These are phyloP conservation scores for Oopsacas minuta DNA, from an alignment of 37 sponge, comb jelly and placozoan species.

Conservation along the genomic window DNA sequence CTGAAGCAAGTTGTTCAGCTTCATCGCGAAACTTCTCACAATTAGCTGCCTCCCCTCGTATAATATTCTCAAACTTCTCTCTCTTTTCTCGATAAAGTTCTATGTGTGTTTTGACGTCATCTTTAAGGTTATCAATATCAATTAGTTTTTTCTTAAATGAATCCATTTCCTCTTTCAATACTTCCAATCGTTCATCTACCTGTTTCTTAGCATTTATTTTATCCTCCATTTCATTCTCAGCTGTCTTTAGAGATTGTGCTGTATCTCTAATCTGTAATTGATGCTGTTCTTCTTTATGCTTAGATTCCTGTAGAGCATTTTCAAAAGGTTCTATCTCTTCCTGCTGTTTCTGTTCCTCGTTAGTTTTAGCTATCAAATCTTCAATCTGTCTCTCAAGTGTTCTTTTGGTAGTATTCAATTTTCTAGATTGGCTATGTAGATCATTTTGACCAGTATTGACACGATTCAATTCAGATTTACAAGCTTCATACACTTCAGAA, in stretches of 20 bases:
- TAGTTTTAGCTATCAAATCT: constrained; percentile 17
- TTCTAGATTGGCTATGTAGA: not conserved
- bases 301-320: constrained; percentile 22
- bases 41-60: constrained; percentile 12
- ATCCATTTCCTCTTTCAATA: constrained; percentile 28
- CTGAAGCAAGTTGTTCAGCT: constrained; percentile 26
- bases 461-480: not conserved
- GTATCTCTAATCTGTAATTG: not conserved
- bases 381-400: constrained; percentile 38
- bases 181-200: constrained; percentile 24
- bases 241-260: not conserved
- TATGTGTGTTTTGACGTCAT: constrained; percentile 6
- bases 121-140: not conserved
- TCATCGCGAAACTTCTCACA: constrained; percentile 8
- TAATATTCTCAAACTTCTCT: not conserved
- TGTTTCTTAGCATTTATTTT: constrained; percentile 18
- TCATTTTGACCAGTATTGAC: not conserved
- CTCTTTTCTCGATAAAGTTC: constrained; percentile 22
- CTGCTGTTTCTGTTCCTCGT: not conserved
- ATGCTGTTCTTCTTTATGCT: not conserved
- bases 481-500: not conserved
- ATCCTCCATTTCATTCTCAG: not conserved
- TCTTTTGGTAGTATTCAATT: constrained; percentile 24
- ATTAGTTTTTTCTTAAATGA: constrained; percentile 23
- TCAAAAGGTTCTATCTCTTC: constrained; percentile 4